A percentile compares a stretch with the other conserved stretches of the same genome.
phyloP scores from a whole-genome alignment of 1,140 invertebrate genomes.

The Drosophila watanabei region DNA sequence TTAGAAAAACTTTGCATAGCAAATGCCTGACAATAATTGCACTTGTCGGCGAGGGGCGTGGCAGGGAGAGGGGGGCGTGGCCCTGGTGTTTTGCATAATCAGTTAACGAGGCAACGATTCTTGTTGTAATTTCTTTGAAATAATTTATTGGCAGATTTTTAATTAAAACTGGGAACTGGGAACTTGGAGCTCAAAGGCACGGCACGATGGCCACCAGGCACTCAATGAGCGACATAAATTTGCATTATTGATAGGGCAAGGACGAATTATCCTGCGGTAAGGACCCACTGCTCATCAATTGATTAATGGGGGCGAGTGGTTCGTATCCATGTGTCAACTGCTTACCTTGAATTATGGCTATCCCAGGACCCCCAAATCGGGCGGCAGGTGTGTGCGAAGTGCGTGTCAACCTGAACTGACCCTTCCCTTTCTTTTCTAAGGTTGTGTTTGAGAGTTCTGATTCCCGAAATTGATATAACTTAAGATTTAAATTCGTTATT shows the following conservation, averaged over 20 bases:
- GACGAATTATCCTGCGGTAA: slow-evolving; percentile 32
- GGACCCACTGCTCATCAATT: slow-evolving; percentile 34
- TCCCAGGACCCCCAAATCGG: slow-evolving; percentile 11
- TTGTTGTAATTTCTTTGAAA: slow-evolving; percentile 82
- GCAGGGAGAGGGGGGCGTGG: slow-evolving; percentile 5
- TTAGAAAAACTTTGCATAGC: slow-evolving; percentile 80
- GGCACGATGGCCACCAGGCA: slow-evolving; percentile 11
- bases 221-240: slow-evolving; percentile 64
- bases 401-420: slow-evolving; percentile 30
- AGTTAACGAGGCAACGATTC: slow-evolving; percentile 80
- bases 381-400: slow-evolving; percentile 51
- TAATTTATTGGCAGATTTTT: slow-evolving; percentile 83
- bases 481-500: neutral
- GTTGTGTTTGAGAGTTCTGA: slow-evolving; percentile 3
- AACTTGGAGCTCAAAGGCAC: slow-evolving; percentile 29
- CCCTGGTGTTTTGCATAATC: slow-evolving; percentile 79
- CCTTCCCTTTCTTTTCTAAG: slow-evolving; percentile 24
- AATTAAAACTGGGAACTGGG: slow-evolving; percentile 77
- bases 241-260: slow-evolving; percentile 54
- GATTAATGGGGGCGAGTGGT: slow-evolving; percentile 33
- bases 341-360: slow-evolving; percentile 41
- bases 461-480: neutral
- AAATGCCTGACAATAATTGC: slow-evolving; percentile 79
- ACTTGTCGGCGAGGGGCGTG: slow-evolving; percentile 39
- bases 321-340: slow-evolving; percentile 57